These are phyloP conservation scores for Mycogona germanica DNA, from an alignment of 2,888 invertebrate genomes.

Conservation along the genomic window DNA sequence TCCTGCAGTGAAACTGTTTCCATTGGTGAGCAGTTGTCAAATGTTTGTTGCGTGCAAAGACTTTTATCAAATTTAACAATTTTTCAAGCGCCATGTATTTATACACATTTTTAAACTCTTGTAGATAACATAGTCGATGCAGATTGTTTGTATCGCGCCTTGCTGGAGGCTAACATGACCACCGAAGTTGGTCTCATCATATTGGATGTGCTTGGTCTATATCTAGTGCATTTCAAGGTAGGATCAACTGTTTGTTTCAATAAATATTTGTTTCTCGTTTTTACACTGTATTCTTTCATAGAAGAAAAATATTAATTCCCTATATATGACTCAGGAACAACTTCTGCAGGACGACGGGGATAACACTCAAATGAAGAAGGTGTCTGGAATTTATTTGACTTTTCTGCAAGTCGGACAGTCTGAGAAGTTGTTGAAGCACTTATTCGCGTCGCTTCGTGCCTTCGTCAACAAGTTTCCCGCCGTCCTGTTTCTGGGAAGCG, in stretches of 20 bases:
- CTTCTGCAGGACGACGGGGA: conserved; percentile 48
- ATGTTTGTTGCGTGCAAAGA: background rate
- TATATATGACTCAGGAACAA: conserved; percentile 33
- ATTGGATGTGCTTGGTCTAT: conserved; percentile 74
- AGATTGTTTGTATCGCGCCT: conserved; percentile 41
- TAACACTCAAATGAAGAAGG: conserved; percentile 61
- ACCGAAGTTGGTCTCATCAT: conserved; percentile 81
- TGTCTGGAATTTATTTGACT: conserved; percentile 75
- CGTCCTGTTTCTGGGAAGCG: conserved; percentile 69
- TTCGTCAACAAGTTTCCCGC: conserved; percentile 83
- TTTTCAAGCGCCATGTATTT: background rate
- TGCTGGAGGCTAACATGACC: conserved; percentile 66
- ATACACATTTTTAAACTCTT: background rate
- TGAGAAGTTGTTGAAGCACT: conserved; percentile 75
- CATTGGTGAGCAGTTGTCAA: conserved; percentile 26
- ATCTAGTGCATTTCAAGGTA: conserved; percentile 60
- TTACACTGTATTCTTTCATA: background rate
- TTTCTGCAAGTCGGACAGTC: conserved; percentile 82
- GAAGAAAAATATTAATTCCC: background rate
- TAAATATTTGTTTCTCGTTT: background rate
- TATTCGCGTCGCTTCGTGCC: conserved; percentile 80
- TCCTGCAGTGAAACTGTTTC: conserved; percentile 26
- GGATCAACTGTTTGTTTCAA: background rate
- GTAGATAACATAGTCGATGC: conserved; percentile 22
- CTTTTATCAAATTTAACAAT: too few species aligned